Evolutionary conservation across 2,113 vertebrate species (phyloP), one percentile per base, ranked within the genome.

Genomic region (Ictalurus punctatus): DNA sequence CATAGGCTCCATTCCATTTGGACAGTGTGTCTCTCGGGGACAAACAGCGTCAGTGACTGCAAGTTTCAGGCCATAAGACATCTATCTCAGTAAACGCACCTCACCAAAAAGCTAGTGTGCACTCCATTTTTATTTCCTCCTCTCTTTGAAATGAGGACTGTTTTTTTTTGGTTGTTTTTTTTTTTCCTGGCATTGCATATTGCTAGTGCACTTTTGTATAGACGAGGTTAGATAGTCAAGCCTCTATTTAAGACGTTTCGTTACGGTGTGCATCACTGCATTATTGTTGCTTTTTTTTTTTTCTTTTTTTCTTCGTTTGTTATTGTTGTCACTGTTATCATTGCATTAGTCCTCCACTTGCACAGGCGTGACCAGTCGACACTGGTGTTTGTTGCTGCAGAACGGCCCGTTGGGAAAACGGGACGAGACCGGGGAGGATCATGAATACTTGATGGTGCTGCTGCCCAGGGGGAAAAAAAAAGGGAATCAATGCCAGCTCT

Each of bases 171-270:
- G 58, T 8, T 83, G 23, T 30, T 58, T n/a, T 19, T 79, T 86
- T 90, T 84, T 21, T 37, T 7, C 30, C 0, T 81, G 3, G 81
- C 58, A 93, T 93, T 92, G 94, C 94, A 90, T 93, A 93, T 95
- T 93, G 93, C 92, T 94, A 93, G 94, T 95, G 94, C 95, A 96
- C 95, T 95, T 96, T 95, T 94, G 91, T 94, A 94, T 94, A 94
- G 94, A 92, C 25, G 67, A 89, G 78, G 90, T 93, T 91, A 93
- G 93, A 93, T 63, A 90, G 90, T 93, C 90, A 74, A 93, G 89
- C 93, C 92, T 95, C 87, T 91, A 93, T 94, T 94, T 94, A 94
- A 94, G 91, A 92, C 14, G 37, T 87, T 95, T 95, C 95, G 94
- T 95, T 95, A 95, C 93, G 90, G 91, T 95, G 94, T 93, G 93